Base-by-base conservation (phyloP, 2,113 vertebrate species). In the Garra rufa region DNA sequence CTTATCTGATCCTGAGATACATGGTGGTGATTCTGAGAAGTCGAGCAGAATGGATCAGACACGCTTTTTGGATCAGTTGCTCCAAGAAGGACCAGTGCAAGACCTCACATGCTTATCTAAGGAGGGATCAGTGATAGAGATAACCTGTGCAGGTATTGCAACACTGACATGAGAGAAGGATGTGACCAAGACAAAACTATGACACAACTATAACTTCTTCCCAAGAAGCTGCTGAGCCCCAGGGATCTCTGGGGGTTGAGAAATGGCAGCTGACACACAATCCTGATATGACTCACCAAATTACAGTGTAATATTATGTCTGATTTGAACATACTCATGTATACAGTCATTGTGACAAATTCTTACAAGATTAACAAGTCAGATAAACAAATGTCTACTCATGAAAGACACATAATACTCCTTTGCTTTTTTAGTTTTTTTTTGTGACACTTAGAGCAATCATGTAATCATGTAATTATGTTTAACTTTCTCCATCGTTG, bases 1-100 rank as follows among this genome's bases (percentile, higher is more conserved):
- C 74, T 87, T 76, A 88, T 87, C 86, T 65, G 88, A 83, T 85
- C 21, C 24, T 24, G 24, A 48, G 44, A 44, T 67, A 13, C 70
- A 17, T 69, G 52, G 61, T 52, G 44, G 30, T 74, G 81, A 73
- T 48, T 34, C 8, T 21, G 44, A 43, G 85, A 15, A 81, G 21
- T 46, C 6, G 6, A 50, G 15, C 48, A 14, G 70, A 85, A 70
- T 70, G 55, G 17, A 86, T 57, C 41, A 48, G 21, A 59, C 74
- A 43, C 13, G 43, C 65, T 61, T 59, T 46, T 28, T 15, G 17
- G 76, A 80, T 69, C 9, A 74, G 63, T 10, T 17, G 67, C 55
- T 41, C 69, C 24, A 15, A 34, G 43, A 70, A 63, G 43, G 8
- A 52, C 38, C 76, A 59, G 28, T n/a, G 26, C 79, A 61, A 76